Base-by-base conservation (phyloP, 1,140 invertebrate genomes). In the Apis cerana region DNA sequence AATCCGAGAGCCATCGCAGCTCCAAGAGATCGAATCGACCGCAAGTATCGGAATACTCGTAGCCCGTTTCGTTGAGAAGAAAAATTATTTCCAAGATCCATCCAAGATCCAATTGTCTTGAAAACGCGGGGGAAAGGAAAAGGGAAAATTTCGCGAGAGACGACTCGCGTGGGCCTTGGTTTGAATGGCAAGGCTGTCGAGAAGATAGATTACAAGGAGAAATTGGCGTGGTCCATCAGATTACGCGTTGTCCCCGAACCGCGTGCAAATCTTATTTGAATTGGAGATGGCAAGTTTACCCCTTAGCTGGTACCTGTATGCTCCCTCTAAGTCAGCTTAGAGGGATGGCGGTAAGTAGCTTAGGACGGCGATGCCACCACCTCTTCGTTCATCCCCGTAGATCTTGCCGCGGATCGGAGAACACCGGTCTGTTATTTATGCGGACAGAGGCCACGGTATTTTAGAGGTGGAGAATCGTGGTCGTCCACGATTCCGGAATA, bases 221-320 rank as follows among this genome's bases (percentile, higher is more conserved):
- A 80, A 70, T 68, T 78, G 54, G 52, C 79, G 79, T 17, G 80
- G 59, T 19, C 23, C 75, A 77, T 43, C 85, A 87, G 85, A 89
- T 89, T 89, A 85, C 68, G 81, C 62, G 75, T n/a, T 80, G 84
- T 81, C 72, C 80, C 4, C 33, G 33, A 33, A 62, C 80, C 77
- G 68, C 54, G 80, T 65, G 83, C 85, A 91, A 91, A 91, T 91
- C 90, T 91, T 90, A 90, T 91, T 91, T 91, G 90, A 91, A 91
- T 91, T 91, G 89, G 86, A 91, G 87, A 91, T 91, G 83, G 75
- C 84, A 84, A 87, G 90, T 89, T 91, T 91, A 91, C 89, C 88
- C 88, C 84, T 85, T 78, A 76, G 87, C 80, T 82, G 84, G 82
- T n/a, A 87, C 85, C 80, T 80, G 62, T 33, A 33, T 33, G 2